phyloP scores from a whole-genome alignment of 1,140 invertebrate species.

The Rhynchophorus ferrugineus region DNA sequence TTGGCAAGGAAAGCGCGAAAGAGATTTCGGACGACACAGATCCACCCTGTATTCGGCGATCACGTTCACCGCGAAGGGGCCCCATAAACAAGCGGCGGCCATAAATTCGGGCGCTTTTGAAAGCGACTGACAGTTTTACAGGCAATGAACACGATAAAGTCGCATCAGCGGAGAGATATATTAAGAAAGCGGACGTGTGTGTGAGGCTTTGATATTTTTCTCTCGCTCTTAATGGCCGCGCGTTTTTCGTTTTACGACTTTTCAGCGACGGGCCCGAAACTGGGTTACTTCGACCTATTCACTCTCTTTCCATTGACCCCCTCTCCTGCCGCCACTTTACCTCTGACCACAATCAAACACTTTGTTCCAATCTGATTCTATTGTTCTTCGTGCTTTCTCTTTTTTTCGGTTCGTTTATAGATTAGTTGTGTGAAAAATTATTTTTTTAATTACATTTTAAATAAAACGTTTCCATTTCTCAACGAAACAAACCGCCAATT shows the following conservation, averaged over 20 bases:
- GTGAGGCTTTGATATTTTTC: conserved; percentile 13
- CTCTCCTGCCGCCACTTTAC: too few relatives aligned
- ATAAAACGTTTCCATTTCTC: too few relatives aligned
- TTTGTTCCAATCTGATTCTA: too few relatives aligned
- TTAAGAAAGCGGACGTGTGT: conserved; percentile 20
- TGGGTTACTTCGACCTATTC: neutral
- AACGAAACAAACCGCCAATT: too few relatives aligned
- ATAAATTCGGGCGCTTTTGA: conserved; percentile 22
- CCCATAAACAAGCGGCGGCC: conserved; percentile 14
- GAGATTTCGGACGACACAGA: too few relatives aligned
- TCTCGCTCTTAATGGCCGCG: conserved; percentile 4
- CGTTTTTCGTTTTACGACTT: conserved; percentile 4
- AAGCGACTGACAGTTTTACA: conserved; percentile 23
- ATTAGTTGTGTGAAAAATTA: too few relatives aligned
- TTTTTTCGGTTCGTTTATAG: too few relatives aligned
- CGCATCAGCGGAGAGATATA: conserved; percentile 19
- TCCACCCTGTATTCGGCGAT: neutral
- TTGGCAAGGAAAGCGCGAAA: too few relatives aligned
- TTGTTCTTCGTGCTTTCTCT: too few relatives aligned
- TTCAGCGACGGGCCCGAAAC: neutral
- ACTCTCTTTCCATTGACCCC: too few relatives aligned
- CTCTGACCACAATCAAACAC: too few relatives aligned
- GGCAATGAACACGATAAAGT: conserved; percentile 24
- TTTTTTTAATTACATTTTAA: too few relatives aligned
- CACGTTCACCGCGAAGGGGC: neutral